Conservation (phyloP, 2,113 vertebrate species). For the Fregetta grallaria region DNA sequence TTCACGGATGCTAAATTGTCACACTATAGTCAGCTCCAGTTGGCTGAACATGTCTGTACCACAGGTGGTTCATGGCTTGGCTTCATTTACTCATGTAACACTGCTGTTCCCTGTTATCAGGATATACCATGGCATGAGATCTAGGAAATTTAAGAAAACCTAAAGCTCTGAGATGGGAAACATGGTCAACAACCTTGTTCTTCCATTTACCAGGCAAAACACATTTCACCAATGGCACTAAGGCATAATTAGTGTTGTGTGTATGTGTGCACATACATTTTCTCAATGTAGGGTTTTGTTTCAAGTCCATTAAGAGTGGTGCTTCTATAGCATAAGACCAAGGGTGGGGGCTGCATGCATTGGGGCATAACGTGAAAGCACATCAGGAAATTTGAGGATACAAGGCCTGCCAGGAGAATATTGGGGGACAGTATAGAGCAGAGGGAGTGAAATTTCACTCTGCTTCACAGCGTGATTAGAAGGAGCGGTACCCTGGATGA, state of each 20-base stretch:
- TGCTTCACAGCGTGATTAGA: background rate
- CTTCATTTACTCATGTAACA: background rate
- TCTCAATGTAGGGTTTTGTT: background rate
- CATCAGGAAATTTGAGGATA: background rate
- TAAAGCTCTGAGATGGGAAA: background rate
- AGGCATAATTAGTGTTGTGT: background rate
- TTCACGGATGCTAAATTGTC: background rate
- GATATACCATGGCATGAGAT: background rate
- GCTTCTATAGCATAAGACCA: background rate
- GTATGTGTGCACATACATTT: background rate
- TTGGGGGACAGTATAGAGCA: background rate
- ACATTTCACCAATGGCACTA: background rate
- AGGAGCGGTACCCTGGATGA: background rate
- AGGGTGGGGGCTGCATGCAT: too few relatives aligned
- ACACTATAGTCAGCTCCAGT: background rate
- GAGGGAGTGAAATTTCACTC: background rate
- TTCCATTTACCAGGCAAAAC: background rate
- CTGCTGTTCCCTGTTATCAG: background rate
- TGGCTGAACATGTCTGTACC: background rate
- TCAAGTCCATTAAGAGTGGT: background rate
- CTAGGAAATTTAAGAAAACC: background rate
- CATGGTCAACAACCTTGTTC: background rate
- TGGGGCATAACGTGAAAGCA: background rate
- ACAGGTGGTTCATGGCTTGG: background rate
- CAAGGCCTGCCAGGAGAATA: background rate